A percentile compares a stretch with the other conserved stretches of the same genome.
Evolutionary conservation across 2,113 vertebrate genomes (phyloP).

Genomic region (Lota lota): DNA sequence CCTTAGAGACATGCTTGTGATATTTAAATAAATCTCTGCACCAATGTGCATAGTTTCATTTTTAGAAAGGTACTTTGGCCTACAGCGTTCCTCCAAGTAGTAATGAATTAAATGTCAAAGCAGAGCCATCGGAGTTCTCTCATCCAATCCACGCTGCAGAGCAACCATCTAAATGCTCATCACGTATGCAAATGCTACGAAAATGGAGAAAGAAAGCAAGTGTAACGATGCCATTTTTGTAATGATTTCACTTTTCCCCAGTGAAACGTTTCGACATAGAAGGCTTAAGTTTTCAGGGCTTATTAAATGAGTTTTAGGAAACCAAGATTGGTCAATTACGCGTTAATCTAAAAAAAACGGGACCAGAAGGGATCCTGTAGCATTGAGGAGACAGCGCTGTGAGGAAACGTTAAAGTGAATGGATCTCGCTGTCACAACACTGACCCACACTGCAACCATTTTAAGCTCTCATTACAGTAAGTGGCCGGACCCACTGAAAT

Average conservation of each 20-base stretch:
- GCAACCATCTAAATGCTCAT: constrained; percentile 50
- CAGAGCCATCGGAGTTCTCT: constrained; percentile 41
- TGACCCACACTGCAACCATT: constrained; percentile 34
- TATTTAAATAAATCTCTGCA: constrained; percentile 73
- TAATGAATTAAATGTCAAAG: constrained; percentile 59
- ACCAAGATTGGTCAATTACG: constrained; percentile 32
- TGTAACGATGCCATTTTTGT: constrained; percentile 57
- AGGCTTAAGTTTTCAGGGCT: constrained; percentile 31
- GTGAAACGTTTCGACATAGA: constrained; percentile 56
- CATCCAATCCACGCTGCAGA: constrained; percentile 32
- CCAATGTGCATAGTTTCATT: constrained; percentile 74
- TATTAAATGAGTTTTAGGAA: constrained; percentile 30
- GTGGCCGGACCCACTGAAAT: constrained; percentile 29
- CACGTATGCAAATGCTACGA: constrained; percentile 64
- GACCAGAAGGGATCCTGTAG: constrained; percentile 5
- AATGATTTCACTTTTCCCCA: constrained; percentile 51
- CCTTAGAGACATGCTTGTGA: constrained; percentile 60
- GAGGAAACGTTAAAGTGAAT: constrained; percentile 11
- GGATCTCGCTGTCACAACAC: constrained; percentile 38
- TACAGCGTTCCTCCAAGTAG: constrained; percentile 65
- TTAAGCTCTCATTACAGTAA: constrained; percentile 41
- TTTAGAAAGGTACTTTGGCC: constrained; percentile 74
- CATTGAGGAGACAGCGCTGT: constrained; percentile 10
- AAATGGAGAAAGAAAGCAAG: constrained; percentile 55
- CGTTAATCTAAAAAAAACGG: constrained; percentile 26